A percentile compares a stretch with the other conserved stretches of the same genome.
These are phyloP conservation scores for Parnassius smintheus DNA, from an alignment of 2,888 invertebrate species.

Conservation along the genomic window DNA sequence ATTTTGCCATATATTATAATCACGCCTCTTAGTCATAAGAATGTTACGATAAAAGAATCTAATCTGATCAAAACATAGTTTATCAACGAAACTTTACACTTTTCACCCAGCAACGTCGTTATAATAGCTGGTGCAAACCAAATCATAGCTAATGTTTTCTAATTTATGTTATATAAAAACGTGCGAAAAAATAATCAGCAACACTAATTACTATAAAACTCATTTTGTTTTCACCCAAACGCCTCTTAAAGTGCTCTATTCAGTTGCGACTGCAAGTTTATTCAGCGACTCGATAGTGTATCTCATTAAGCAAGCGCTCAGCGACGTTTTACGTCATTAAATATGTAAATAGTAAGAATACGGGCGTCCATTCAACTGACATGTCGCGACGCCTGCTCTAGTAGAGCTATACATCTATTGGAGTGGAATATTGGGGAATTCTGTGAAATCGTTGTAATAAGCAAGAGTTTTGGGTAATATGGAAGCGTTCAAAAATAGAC, in stretches of 20 bases:
- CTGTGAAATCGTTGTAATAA: no score
- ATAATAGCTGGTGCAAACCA: neutral
- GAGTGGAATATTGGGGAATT: constrained; percentile 19
- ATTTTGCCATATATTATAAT: no score
- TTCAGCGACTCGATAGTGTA: constrained; percentile 52
- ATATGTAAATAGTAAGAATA: constrained; percentile 77
- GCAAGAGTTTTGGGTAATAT: no score
- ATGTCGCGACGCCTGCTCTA: constrained; percentile 56
- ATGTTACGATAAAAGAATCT: no score
- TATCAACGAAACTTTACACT: no score
- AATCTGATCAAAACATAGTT: no score
- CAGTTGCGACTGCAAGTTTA: constrained; percentile 32
- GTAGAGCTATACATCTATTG: constrained; percentile 50
- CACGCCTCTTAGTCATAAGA: no score
- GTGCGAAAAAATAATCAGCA: constrained; percentile 18
- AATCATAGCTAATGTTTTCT: constrained; percentile 17
- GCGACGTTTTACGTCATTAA: constrained; percentile 72
- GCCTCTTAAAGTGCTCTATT: constrained; percentile 23
- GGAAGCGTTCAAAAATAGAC: no score
- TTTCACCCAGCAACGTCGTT: neutral
- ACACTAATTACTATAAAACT: constrained; percentile 25
- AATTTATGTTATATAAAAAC: constrained; percentile 15
- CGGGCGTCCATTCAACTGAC: constrained; percentile 71
- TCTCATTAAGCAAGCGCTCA: constrained; percentile 66
- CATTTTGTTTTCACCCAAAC: constrained; percentile 16